Conservation (phyloP, 2,888 invertebrate species). For the Metallyticus violacea region DNA sequence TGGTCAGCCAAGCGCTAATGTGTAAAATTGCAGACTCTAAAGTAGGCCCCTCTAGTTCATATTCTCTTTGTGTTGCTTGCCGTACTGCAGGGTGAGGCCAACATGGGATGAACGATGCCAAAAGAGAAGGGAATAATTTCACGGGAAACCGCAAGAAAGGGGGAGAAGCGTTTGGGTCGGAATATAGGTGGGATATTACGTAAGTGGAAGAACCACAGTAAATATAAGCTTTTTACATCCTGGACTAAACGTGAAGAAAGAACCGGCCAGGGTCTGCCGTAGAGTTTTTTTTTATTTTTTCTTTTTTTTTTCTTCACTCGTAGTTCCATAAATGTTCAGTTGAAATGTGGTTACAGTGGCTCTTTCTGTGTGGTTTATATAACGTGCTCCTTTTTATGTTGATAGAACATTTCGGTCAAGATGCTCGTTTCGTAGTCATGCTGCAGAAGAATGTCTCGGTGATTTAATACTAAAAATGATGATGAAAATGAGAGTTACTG, state of each 20-base stretch:
- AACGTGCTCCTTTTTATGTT: background rate
- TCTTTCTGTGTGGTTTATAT: background rate
- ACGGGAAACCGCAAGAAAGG: background rate
- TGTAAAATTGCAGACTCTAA: background rate
- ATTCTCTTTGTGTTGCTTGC: background rate
- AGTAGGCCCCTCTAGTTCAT: background rate
- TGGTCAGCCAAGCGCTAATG: background rate
- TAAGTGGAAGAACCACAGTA: background rate
- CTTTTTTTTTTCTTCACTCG: background rate
- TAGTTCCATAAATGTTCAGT: background rate
- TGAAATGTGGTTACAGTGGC: background rate
- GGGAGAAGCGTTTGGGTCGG: background rate
- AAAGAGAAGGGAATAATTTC: background rate
- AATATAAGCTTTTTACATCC: background rate
- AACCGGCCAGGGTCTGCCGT: too few species aligned
- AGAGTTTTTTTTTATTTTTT: too few species aligned
- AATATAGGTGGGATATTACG: background rate
- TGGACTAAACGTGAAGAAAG: background rate
- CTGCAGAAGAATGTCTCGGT: too few species aligned
- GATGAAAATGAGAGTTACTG: too few species aligned
- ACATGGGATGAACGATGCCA: background rate
- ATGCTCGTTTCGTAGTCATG: background rate
- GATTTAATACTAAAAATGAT: too few species aligned
- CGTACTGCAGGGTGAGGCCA: background rate
- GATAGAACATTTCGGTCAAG: background rate